Evolutionary conservation across 2,113 vertebrate species (phyloP).

Genomic region (Petroica traversi): DNA sequence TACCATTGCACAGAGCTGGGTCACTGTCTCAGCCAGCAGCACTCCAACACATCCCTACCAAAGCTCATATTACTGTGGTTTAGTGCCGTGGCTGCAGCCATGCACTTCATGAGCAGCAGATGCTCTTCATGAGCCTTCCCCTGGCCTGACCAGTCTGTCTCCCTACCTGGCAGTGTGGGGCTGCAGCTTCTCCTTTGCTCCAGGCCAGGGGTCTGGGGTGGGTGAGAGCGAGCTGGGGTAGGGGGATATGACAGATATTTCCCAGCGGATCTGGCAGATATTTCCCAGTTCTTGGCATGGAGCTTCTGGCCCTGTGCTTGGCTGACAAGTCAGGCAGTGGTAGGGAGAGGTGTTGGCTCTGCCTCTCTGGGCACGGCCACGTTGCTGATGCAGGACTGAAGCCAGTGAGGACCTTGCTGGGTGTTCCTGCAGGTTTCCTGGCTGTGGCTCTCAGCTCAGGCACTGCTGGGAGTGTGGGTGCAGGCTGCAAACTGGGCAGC

Average conservation of each 20-base stretch:
- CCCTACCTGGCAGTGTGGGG: too few species aligned
- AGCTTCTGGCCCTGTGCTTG: rapidly evolving
- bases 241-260: not conserved
- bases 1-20: not conserved
- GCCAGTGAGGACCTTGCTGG: not conserved
- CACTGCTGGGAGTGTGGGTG: not conserved
- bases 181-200: not conserved
- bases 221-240: rapidly evolving
- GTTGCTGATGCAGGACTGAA: rapidly evolving
- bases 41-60: not conserved
- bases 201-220: not conserved
- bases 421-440: not conserved
- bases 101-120: too few species aligned
- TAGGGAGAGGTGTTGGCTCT: not conserved
- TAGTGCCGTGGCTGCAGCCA: not conserved
- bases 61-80: not conserved
- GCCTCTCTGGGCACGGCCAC: not conserved
- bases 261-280: too few species aligned
- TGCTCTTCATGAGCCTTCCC: not conserved
- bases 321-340: not conserved
- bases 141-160: not conserved
- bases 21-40: not conserved
- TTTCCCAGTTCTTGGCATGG: not conserved
- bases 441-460: not conserved
- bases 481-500: not conserved